These are phyloP conservation scores for Helicolenus hilgendorfi DNA, from an alignment of 2,797 vertebrate species.

Conservation along the genomic window DNA sequence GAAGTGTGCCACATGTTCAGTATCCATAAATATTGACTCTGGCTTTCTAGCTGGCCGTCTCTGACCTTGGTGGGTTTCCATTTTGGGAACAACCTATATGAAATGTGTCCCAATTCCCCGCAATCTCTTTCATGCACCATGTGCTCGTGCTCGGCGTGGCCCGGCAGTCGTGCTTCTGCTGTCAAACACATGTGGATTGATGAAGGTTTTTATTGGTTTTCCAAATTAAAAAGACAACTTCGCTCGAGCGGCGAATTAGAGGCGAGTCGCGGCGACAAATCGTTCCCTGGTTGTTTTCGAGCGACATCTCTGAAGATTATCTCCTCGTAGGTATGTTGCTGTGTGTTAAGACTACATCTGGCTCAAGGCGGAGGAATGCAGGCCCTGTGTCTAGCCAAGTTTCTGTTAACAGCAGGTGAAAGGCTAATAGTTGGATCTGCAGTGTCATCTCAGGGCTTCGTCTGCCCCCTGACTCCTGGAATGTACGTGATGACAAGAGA, in stretches of 20 bases:
- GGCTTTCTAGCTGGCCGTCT: slow-evolving; percentile 92
- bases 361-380: slow-evolving; percentile 93
- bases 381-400: slow-evolving; percentile 93
- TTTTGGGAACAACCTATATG: slow-evolving; percentile 87
- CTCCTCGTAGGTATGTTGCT: slow-evolving; percentile 65
- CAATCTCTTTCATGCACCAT: slow-evolving; percentile 80
- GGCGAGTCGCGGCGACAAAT: slow-evolving; percentile 56
- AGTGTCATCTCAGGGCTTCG: slow-evolving; percentile 95
- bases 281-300: slow-evolving; percentile 40
- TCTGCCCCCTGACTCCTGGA: slow-evolving; percentile 94
- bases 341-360: slow-evolving; percentile 87
- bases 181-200: slow-evolving; percentile 87
- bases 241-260: slow-evolving; percentile 48
- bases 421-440: slow-evolving; percentile 96
- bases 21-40: slow-evolving; percentile 96
- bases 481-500: slow-evolving; percentile 98
- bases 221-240: slow-evolving; percentile 76
- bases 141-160: slow-evolving; percentile 50
- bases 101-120: slow-evolving; percentile 83
- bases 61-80: slow-evolving; percentile 95
- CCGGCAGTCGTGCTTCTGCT: slow-evolving; percentile 82
- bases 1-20: slow-evolving; percentile 92
- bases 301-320: slow-evolving; percentile 72
- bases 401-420: slow-evolving; percentile 96
- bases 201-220: slow-evolving; percentile 76